These are phyloP conservation scores for Toxostoma redivivum DNA, from an alignment of 2,113 vertebrate species.

Conservation along the genomic window DNA sequence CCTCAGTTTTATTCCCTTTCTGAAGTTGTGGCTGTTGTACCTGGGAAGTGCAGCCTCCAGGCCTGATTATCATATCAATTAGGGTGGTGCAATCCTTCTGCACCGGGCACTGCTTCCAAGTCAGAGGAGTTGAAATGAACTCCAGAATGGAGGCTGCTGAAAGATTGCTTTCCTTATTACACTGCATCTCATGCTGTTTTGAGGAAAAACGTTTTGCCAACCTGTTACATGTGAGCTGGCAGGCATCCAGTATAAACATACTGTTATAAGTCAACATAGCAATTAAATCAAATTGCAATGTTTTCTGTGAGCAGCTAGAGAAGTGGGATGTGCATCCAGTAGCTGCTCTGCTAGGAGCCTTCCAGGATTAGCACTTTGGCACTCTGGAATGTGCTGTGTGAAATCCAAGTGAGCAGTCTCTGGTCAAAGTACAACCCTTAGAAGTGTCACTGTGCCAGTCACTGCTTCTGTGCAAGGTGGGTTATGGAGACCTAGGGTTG, in stretches of 20 bases:
- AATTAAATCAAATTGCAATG: constrained; percentile 59
- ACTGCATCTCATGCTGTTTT: neutral
- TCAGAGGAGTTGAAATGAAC: neutral
- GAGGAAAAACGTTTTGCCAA: constrained; percentile 31
- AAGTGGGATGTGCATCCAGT: constrained; percentile 12
- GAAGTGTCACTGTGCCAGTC: neutral
- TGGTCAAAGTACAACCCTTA: neutral
- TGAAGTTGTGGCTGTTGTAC: constrained; percentile 1
- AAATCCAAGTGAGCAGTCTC: neutral
- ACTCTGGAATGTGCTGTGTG: neutral
- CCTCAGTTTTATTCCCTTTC: neutral
- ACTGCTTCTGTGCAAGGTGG: neutral
- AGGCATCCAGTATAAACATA: constrained; percentile 45
- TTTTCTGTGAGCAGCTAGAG: constrained; percentile 27
- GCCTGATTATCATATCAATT: constrained; percentile 36
- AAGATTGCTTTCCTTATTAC: constrained; percentile 21
- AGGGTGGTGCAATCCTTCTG: neutral
- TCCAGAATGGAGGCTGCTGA: neutral
- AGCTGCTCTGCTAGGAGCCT: neutral
- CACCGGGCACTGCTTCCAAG: neutral
- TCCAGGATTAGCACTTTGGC: neutral
- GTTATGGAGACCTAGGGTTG: neutral
- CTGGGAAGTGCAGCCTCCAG: constrained; percentile 28
- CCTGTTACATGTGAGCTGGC: constrained; percentile 54
- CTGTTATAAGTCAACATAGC: constrained; percentile 55